Evolutionary conservation across 2,797 vertebrate genomes (phyloP).

Genomic region (Orientallactaga sibirica): DNA sequence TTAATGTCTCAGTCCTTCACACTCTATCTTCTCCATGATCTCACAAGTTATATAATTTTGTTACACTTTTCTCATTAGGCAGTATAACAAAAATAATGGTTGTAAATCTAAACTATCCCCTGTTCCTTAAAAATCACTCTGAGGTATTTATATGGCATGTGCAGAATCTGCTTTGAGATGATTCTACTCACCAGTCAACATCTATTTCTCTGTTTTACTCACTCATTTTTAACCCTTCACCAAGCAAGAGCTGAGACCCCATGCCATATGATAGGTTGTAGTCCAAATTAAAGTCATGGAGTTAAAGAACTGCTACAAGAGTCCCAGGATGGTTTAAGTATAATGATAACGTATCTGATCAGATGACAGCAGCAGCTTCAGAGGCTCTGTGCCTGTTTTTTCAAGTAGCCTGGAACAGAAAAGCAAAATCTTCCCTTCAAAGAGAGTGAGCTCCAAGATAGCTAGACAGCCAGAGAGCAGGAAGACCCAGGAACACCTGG

Average conservation of each 20-base stretch:
- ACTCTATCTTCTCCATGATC: background rate
- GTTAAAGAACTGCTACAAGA: background rate
- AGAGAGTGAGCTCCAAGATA: background rate
- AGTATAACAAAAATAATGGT: background rate
- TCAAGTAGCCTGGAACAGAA: background rate
- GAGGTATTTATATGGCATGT: background rate
- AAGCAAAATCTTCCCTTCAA: background rate
- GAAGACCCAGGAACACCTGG: background rate
- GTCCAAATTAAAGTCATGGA: background rate
- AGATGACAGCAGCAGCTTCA: background rate
- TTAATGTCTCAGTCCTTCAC: background rate
- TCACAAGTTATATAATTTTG: background rate
- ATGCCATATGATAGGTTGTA: rapidly evolving
- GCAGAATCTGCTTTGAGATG: background rate
- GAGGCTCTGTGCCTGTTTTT: background rate
- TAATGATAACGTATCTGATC: background rate
- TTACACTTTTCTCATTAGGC: background rate
- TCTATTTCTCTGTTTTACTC: background rate
- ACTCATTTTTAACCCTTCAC: background rate
- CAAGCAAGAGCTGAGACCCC: background rate
- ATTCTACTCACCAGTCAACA: background rate
- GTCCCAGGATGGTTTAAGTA: background rate
- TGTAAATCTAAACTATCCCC: background rate
- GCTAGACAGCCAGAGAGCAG: background rate
- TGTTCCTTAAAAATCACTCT: background rate